These are phyloP conservation scores for Portevinia maculata DNA, from an alignment of 2,888 invertebrate genomes.

Conservation along the genomic window DNA sequence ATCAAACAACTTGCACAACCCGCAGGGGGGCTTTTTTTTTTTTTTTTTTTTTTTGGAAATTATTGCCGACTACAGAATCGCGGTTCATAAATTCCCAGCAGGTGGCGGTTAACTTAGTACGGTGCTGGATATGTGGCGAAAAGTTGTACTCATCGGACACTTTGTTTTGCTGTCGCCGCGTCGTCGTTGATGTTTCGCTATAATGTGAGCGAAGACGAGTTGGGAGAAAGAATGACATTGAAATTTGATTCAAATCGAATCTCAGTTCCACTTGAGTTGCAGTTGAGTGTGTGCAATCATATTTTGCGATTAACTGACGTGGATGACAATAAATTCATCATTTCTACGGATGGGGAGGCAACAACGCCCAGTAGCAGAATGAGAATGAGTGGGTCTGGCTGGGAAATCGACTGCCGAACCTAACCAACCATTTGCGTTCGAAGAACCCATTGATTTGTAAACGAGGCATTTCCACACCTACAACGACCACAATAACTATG, in stretches of 20 bases:
- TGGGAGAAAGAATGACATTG: neutral
- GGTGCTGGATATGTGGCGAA: constrained; percentile 35
- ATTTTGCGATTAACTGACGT: constrained; percentile 52
- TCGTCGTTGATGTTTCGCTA: constrained; percentile 32
- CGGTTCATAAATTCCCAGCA: constrained; percentile 73
- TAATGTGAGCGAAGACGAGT: constrained; percentile 1
- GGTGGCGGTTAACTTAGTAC: constrained; percentile 48
- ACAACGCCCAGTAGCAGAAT: constrained; percentile 44
- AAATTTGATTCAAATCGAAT: constrained; percentile 59
- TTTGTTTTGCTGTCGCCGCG: constrained; percentile 30
- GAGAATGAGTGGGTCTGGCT: neutral
- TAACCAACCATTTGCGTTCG: constrained; percentile 14
- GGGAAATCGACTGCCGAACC: constrained; percentile 4
- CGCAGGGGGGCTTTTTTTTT: constrained; percentile 46
- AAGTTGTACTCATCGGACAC: constrained; percentile 37
- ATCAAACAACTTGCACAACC: constrained; percentile 46
- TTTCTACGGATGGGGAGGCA: constrained; percentile 17
- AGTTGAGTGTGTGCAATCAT: constrained; percentile 55
- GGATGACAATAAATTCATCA: constrained; percentile 37
- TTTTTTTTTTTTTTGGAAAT: constrained; percentile 51
- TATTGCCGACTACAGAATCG: constrained; percentile 71
- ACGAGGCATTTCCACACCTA: constrained; percentile 58
- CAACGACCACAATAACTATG: constrained; percentile 17
- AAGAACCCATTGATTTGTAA: constrained; percentile 33
- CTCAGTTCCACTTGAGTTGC: constrained; percentile 50